Conservation (phyloP, 2,888 invertebrate genomes). For the Drosophila fungiperda region DNA sequence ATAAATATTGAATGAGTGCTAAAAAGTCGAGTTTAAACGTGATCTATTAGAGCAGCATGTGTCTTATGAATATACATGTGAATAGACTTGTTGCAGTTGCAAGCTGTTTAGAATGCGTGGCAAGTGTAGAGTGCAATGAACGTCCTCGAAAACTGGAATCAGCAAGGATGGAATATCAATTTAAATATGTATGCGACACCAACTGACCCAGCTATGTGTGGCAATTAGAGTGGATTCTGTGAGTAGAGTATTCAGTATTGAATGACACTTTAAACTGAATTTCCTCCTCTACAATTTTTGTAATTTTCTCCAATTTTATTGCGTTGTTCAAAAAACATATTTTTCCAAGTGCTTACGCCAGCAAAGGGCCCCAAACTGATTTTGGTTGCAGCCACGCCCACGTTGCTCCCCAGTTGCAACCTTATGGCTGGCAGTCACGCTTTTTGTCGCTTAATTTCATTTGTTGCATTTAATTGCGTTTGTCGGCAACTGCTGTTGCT, state of each 20-base stretch:
- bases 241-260: neutral
- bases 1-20: neutral
- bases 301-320: slow-evolving; percentile 24
- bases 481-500: slow-evolving; percentile 33
- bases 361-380: slow-evolving; percentile 27
- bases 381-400: slow-evolving; percentile 32
- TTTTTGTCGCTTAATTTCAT: slow-evolving; percentile 70
- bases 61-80: slow-evolving; percentile 21
- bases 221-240: slow-evolving; percentile 36
- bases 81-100: slow-evolving; percentile 11
- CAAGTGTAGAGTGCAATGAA: slow-evolving; percentile 47
- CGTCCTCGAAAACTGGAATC: slow-evolving; percentile 25
- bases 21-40: neutral
- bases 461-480: slow-evolving; percentile 76
- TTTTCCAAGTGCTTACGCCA: slow-evolving; percentile 9
- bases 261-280: slow-evolving; percentile 1
- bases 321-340: slow-evolving; percentile 24
- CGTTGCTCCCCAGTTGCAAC: neutral
- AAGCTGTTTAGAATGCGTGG: slow-evolving; percentile 45
- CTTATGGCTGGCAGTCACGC: slow-evolving; percentile 62
- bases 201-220: slow-evolving; percentile 22
- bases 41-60: neutral
- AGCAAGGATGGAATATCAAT: slow-evolving; percentile 32
- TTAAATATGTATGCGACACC: slow-evolving; percentile 28
- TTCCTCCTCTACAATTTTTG: slow-evolving; percentile 1